Evolutionary conservation across 2,797 vertebrate genomes (phyloP), one percentile per base, ranked within the genome.

Genomic region (Jordanella pulchra): DNA sequence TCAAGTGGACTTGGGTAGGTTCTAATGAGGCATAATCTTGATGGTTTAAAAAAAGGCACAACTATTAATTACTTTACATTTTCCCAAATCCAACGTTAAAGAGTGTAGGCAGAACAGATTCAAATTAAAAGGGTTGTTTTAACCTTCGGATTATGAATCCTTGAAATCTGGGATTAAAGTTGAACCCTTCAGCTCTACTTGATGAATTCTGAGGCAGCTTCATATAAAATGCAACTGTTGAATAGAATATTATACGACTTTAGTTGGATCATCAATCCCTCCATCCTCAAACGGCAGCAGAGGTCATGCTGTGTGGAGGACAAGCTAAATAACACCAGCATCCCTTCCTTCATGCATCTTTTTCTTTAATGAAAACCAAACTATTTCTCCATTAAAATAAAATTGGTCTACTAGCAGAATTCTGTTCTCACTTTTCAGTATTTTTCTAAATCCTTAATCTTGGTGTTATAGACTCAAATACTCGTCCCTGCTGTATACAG

Each of bases 391-490:
- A 39, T 42, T n/a, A 30, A 17, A 28, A 47, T 28, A 2, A 23
- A 1, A 13, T 18, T 10, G 14, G 47, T 50, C 47, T 15, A 50
- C 47, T 42, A 42, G 39, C 25, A 32, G 21, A 23, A 25, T 56
- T 56, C 21, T 27, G 14, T 56, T 66, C 66, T 25, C 27, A 48
- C 30, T 32, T 48, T 23, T 1, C 30, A 47, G 39, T n/a, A 45
- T 50, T 27, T 48, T 23, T 61, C 47, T 63, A 48, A 35, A 73
- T 45, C 51, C 42, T 35, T 9, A 35, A 44, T 47, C 28, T 56
- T 48, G 3, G 32, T 47, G 50, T 72, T 72, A 65, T 30, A 55
- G 61, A n/a, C 51, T 65, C 25, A 45, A n/a, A 65, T 28, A 51
- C 45, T 42, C 30, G 10, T 65, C 45, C 25, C 28, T 25, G 64